Evolutionary conservation across 2,888 invertebrate species (phyloP).

Genomic region (Phengaris arion): DNA sequence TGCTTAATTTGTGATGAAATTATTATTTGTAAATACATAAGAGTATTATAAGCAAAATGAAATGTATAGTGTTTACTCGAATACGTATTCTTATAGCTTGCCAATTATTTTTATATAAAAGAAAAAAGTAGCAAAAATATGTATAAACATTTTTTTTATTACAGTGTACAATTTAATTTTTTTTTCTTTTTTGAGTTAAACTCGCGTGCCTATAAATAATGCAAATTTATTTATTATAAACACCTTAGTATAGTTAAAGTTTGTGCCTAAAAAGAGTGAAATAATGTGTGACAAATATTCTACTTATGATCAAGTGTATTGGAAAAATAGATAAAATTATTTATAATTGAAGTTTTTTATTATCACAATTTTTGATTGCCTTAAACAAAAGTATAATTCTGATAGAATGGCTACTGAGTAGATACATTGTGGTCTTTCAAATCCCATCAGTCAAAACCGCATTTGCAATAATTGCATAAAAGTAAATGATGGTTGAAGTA

Average conservation of each 20-base stretch:
- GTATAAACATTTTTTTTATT: conserved; percentile 35
- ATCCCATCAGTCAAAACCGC: too few species aligned
- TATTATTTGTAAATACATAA: conserved; percentile 26
- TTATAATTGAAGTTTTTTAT: neutral
- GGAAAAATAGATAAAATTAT: conserved; percentile 8
- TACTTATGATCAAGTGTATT: conserved; percentile 47
- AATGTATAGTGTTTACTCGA: conserved; percentile 26
- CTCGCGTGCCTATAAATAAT: conserved; percentile 54
- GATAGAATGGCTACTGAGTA: too few species aligned
- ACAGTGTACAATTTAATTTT: conserved; percentile 43
- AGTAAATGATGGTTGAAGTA: too few species aligned
- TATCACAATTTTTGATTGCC: neutral
- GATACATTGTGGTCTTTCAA: too few species aligned
- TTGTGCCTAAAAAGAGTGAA: conserved; percentile 28
- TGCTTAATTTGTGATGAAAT: conserved; percentile 24
- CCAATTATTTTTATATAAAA: conserved; percentile 17
- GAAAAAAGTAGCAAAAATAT: conserved; percentile 28
- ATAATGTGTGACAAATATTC: conserved; percentile 39
- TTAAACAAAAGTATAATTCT: too few species aligned
- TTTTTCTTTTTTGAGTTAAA: conserved; percentile 64
- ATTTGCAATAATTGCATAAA: too few species aligned
- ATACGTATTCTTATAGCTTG: conserved; percentile 30
- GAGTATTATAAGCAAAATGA: conserved; percentile 11
- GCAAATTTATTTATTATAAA: conserved; percentile 38
- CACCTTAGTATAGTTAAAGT: conserved; percentile 30